A percentile compares a stretch with the other conserved stretches of the same genome.
These are phyloP conservation scores for Mus pahari DNA, from an alignment of 2,113 vertebrate species.

Conservation along the genomic window DNA sequence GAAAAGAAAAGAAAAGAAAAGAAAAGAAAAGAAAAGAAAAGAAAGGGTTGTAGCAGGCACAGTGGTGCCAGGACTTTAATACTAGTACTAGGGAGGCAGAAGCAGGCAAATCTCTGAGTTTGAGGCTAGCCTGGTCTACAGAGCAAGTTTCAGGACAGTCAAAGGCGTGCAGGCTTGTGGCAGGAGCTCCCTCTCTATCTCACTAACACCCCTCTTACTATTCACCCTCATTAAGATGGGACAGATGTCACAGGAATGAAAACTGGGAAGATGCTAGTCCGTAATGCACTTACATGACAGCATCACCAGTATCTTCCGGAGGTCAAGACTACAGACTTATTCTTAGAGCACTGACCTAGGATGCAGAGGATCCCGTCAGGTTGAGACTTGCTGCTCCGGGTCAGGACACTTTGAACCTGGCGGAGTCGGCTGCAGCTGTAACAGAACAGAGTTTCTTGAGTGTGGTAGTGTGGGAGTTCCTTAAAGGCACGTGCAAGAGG, in stretches of 20 bases:
- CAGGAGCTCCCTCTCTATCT: not conserved
- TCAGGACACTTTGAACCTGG: constrained; percentile 93
- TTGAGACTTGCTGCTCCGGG: constrained; percentile 87
- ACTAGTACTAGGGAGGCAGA: too few species aligned
- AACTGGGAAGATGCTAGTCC: not conserved
- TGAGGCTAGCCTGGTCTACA: too few species aligned
- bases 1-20: too few species aligned
- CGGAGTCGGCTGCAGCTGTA: constrained; percentile 94
- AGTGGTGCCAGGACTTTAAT: too few species aligned
- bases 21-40: not conserved
- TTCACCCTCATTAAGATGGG: constrained; percentile 16
- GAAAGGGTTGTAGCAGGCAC: not conserved
- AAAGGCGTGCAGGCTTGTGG: not conserved
- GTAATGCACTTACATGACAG: not conserved
- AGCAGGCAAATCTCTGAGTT: too few species aligned
- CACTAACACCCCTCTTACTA: not conserved
- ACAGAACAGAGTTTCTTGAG: constrained; percentile 58
- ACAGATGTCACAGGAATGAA: constrained; percentile 8
- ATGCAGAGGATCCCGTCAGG: constrained; percentile 96
- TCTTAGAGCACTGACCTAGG: constrained; percentile 89
- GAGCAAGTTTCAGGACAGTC: too few species aligned
- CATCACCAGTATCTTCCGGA: not conserved
- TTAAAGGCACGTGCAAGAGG: not conserved
- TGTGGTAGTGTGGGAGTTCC: not conserved
- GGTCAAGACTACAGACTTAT: not conserved